Conservation (phyloP, 2,797 vertebrate genomes). For the Oreochromis grahami region DNA sequence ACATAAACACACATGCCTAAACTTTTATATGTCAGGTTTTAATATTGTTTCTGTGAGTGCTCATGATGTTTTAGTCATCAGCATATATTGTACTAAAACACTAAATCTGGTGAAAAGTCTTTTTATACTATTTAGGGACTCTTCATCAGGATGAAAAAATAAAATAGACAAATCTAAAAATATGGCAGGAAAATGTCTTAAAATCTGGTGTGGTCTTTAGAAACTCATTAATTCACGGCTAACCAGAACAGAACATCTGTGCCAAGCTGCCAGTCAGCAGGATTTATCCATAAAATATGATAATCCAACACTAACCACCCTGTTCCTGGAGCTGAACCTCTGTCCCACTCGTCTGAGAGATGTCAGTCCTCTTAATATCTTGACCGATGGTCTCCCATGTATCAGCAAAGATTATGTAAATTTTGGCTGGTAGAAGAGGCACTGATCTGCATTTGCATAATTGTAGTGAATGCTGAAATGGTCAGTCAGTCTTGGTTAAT, state of each 20-base stretch:
- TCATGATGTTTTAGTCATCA: background rate
- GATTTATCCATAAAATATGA: slow-evolving; percentile 33
- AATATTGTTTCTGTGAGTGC: background rate
- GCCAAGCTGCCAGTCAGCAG: slow-evolving; percentile 14
- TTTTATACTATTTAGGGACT: background rate
- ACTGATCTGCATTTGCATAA: slow-evolving; percentile 42
- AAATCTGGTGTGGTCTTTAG: background rate
- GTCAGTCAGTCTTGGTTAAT: slow-evolving; percentile 5
- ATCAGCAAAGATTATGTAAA: slow-evolving; percentile 56
- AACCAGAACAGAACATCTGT: background rate
- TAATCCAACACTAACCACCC: slow-evolving; percentile 33
- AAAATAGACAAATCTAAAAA: background rate
- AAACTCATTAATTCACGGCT: background rate
- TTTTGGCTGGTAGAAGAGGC: slow-evolving; percentile 19
- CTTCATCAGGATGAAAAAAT: background rate
- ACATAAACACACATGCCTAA: background rate
- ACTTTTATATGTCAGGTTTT: background rate
- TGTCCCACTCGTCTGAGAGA: slow-evolving; percentile 8
- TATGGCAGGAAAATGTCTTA: background rate
- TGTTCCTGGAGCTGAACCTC: slow-evolving; percentile 42
- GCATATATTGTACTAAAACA: background rate
- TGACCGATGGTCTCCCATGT: slow-evolving; percentile 16
- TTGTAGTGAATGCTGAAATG: background rate
- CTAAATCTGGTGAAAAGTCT: background rate
- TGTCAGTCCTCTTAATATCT: slow-evolving; percentile 36